Evolutionary conservation across 2,113 vertebrate species (phyloP), one percentile per base, ranked within the genome.

Genomic region (Crotophaga sulcirostris): DNA sequence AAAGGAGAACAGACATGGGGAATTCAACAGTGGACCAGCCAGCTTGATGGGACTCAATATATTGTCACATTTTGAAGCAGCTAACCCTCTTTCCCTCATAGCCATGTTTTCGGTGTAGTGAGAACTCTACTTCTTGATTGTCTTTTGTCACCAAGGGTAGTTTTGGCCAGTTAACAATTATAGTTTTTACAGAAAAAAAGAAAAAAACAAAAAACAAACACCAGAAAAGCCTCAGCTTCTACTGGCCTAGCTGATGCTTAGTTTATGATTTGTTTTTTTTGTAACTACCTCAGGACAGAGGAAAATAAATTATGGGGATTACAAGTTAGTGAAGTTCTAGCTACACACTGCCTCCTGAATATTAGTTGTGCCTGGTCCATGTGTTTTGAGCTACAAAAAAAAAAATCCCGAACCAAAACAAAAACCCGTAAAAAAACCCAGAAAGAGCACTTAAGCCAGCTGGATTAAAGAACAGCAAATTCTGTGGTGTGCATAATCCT

Each of bases 401-500:
- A 73, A 47, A 51, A 14, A 1, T 11, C 7, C 26, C 55, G 94
- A 94, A 86, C 70, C 82, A 96, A 96, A 97, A 96, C 58, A 91
- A 85, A 97, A 93, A 78, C 80, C 86, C 47, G 60, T 19, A 16
- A 90, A 83, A 95, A 97, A 60, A n/a, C 16, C 40, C 64, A 87
- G 62, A 97, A 95, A 94, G 92, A 96, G 97, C 96, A 98, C 93
- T 96, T 97, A 97, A 96, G 87, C 93, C 96, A 90, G 87, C 95
- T 98, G 97, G 96, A 97, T 97, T 96, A 95, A 98, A 97, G 96
- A 98, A 97, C 98, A 97, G 83, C 91, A 96, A 97, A 96, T 97
- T 97, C 96, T 98, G 97, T 99, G 98, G 97, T 99, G 98, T 98
- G 98, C 98, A 98, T 98, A 98, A 96, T 97, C 98, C 96, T 96